Percentiles rank a stretch among this genome's conserved stretches.
Evolutionary conservation across 2,888 invertebrate species (phyloP).

Genomic region (Actias luna): DNA sequence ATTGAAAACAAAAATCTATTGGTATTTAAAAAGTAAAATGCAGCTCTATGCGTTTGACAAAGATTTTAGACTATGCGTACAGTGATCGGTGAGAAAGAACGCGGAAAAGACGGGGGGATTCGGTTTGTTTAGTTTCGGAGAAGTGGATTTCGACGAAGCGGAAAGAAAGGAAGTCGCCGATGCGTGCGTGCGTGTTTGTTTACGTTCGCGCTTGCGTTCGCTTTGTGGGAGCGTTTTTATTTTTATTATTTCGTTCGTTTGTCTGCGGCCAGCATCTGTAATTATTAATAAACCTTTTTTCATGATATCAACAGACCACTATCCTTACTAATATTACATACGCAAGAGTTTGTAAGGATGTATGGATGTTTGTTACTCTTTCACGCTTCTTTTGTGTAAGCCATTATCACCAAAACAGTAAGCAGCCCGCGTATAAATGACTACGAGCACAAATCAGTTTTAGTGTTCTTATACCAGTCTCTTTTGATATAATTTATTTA

Average conservation of each 20-base stretch:
- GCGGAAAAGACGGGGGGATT: slow-evolving; percentile 24
- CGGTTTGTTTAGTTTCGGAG: slow-evolving; percentile 47
- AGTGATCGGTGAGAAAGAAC: slow-evolving; percentile 21
- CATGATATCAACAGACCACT: neutral
- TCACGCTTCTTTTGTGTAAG: too few species aligned
- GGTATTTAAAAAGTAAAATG: neutral
- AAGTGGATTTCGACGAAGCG: slow-evolving; percentile 54
- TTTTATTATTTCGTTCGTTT: neutral
- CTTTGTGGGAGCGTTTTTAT: slow-evolving; percentile 4
- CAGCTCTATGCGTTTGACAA: neutral
- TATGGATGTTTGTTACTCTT: too few species aligned
- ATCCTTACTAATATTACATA: too few species aligned
- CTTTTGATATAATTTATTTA: too few species aligned
- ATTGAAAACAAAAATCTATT: neutral
- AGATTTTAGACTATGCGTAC: neutral
- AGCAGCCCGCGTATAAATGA: too few species aligned
- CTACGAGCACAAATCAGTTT: too few species aligned
- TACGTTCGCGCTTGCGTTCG: slow-evolving; percentile 33
- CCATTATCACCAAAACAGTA: too few species aligned
- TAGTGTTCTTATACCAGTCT: too few species aligned
- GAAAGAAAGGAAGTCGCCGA: slow-evolving; percentile 57
- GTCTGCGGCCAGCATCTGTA: neutral
- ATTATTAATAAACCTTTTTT: neutral
- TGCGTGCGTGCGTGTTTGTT: slow-evolving; percentile 48
- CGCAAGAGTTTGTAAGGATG: too few species aligned